Percentiles rank a stretch among this genome's conserved stretches.
phyloP scores from a whole-genome alignment of 2,113 vertebrate species.

The Clarias batrachus region DNA sequence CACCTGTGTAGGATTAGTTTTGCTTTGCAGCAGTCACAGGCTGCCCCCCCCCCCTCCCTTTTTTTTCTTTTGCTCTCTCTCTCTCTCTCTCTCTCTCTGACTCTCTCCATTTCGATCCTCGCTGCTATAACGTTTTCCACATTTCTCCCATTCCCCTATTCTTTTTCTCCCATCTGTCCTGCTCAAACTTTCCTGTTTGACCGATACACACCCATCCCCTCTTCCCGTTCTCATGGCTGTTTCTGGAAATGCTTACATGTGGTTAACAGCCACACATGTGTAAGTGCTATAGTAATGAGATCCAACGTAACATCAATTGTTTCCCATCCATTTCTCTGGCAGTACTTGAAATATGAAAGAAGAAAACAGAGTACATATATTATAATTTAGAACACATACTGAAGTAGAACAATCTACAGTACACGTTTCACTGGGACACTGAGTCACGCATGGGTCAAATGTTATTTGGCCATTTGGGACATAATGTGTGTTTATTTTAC shows the following conservation, averaged over 20 bases:
- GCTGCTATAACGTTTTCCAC: conserved; percentile 14
- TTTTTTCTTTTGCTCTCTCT: neutral
- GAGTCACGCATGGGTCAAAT: neutral
- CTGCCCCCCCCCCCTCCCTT: neutral
- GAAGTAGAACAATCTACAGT: neutral
- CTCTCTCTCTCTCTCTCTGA: conserved; percentile 2
- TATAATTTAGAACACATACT: neutral
- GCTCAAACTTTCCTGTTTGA: conserved; percentile 20
- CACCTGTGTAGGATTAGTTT: conserved; percentile 36
- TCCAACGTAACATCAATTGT: conserved; percentile 5
- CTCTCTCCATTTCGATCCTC: conserved; percentile 6
- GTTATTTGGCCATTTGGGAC: neutral
- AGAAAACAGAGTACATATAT: neutral
- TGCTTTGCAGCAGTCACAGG: conserved; percentile 4
- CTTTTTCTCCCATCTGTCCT: conserved; percentile 21
- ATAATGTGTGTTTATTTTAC: neutral
- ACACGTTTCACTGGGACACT: neutral
- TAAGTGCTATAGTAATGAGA: conserved; percentile 6
- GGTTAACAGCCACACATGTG: conserved; percentile 5
- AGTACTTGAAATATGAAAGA: neutral
- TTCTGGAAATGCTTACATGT: conserved; percentile 28
- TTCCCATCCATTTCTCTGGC: neutral
- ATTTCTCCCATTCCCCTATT: conserved; percentile 8
- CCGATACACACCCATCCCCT: conserved; percentile 8
- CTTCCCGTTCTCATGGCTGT: conserved; percentile 7